Percentiles rank a stretch among this genome's conserved stretches.
Conservation (phyloP, 64 coral and sea anemone species). For the Pocillopora verrucosa region DNA sequence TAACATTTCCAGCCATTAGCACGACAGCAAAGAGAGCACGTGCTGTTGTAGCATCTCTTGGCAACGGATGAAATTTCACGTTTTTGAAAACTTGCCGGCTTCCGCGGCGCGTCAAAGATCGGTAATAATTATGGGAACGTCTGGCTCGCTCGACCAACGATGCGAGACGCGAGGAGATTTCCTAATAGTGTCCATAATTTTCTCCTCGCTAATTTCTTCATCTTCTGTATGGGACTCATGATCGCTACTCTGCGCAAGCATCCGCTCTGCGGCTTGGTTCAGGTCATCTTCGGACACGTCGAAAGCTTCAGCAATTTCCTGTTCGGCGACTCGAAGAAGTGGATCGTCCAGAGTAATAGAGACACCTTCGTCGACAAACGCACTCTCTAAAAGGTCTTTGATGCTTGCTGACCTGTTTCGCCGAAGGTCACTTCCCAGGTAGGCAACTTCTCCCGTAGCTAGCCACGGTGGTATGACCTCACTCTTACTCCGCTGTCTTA, state of each 20-base stretch:
- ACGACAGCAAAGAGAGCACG: not conserved
- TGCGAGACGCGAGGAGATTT: constrained; percentile 31
- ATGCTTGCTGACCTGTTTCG: constrained; percentile 28
- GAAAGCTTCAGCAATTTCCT: constrained; percentile 93
- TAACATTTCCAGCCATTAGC: not conserved
- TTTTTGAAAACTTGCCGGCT: not conserved
- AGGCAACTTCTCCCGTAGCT: not conserved
- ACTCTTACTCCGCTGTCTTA: constrained; percentile 54
- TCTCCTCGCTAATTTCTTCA: not conserved
- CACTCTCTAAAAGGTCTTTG: constrained; percentile 30
- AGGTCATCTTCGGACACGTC: constrained; percentile 88
- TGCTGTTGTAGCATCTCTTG: not conserved
- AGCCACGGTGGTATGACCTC: constrained; percentile 1
- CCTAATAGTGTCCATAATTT: not conserved
- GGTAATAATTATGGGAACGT: constrained; percentile 75
- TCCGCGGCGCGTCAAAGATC: constrained; percentile 58
- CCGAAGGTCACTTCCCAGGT: not conserved
- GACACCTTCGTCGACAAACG: constrained; percentile 65
- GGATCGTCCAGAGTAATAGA: constrained; percentile 68
- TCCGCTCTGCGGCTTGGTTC: constrained; percentile 80
- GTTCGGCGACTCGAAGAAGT: constrained; percentile 77
- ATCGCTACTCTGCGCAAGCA: constrained; percentile 66
- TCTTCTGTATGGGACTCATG: constrained; percentile 33
- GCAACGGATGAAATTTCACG: not conserved
- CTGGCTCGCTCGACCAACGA: constrained; percentile 67